These are phyloP conservation scores for Aphelenchoides bicaudatus DNA, from an alignment of 2,888 invertebrate genomes.

Conservation along the genomic window DNA sequence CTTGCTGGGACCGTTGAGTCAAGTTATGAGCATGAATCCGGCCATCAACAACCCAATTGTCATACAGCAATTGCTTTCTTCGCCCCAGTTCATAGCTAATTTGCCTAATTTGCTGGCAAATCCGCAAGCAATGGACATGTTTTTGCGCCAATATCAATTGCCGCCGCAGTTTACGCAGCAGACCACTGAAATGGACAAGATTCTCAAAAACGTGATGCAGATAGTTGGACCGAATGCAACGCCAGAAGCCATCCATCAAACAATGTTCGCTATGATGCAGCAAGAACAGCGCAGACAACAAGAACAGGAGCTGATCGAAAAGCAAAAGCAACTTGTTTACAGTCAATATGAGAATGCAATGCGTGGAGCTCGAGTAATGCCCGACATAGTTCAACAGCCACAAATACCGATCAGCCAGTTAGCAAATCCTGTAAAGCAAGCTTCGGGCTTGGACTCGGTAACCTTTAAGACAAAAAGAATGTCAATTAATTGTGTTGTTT, in stretches of 20 bases:
- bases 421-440: no score
- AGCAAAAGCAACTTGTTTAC: neutral
- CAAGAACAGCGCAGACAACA: constrained; percentile 18
- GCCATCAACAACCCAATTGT: no score
- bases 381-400: neutral
- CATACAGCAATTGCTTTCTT: neutral
- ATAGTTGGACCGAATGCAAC: constrained; percentile 8
- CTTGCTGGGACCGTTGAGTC: neutral
- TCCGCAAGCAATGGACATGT: constrained; percentile 5
- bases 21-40: neutral
- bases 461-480: no score
- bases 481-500: neutral
- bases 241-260: constrained; percentile 2
- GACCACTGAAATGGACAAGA: constrained; percentile 3
- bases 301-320: constrained; percentile 5
- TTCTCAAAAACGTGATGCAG: neutral
- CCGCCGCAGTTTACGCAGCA: neutral
- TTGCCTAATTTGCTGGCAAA: neutral
- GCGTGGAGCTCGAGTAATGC: neutral
- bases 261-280: constrained; percentile 10
- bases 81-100: neutral
- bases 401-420: constrained; percentile 2
- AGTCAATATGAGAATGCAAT: neutral
- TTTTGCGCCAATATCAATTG: neutral
- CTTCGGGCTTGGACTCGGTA: no score